Base-by-base conservation (phyloP, 2,113 vertebrate species). In the Camelus dromedarius region DNA sequence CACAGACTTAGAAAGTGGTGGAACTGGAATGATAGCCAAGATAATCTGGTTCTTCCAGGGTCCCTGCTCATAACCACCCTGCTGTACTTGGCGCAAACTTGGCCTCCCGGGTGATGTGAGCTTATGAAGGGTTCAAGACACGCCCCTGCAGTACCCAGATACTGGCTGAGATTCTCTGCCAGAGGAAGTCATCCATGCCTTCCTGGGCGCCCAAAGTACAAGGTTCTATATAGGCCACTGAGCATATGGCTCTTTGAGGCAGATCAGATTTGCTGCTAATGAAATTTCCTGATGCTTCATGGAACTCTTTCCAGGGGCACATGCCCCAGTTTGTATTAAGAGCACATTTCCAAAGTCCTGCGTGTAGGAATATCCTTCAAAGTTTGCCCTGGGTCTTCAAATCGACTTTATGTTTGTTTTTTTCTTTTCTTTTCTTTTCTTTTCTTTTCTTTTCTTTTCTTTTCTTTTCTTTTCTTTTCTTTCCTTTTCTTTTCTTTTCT, bases 191-290 rank as follows among this genome's bases (percentile, higher is more conserved):
- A 14, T 8, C 12, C 3, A 2, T 16, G 24, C n/a, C 20, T 66
- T 54, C 24, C 54, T 19, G 8, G 1, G 9, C 79, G 73, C 35
- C 69, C 52, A 8, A 70, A 58, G 79, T 8, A 14, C 80, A 58
- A 19, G 60, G 56, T 32, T 62, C 67, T 95, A 6, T 56, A 1
- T 56, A 81, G 93, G 95, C 76, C 95, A 76, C 88, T 15, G 75
- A 94, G 72, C 95, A 72, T 16, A 9, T 24, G 75, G 88, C 67
- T 93, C 77, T 77, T 30, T 26, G 69, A 86, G 28, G 83, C 93
- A 48, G 81, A 75, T 84, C n/a, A 46, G 0, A 96, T 90, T 67
- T 73, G 50, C 48, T 19, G 80, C 84, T 70, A 38, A 28, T 30
- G 54, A 92, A 60, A 80, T 70, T 1, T 7, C 93, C 72, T 38